Percentiles rank a stretch among this genome's conserved stretches.
These are phyloP conservation scores for Zonitis immaculata DNA, from an alignment of 2,888 invertebrate species.

Conservation along the genomic window DNA sequence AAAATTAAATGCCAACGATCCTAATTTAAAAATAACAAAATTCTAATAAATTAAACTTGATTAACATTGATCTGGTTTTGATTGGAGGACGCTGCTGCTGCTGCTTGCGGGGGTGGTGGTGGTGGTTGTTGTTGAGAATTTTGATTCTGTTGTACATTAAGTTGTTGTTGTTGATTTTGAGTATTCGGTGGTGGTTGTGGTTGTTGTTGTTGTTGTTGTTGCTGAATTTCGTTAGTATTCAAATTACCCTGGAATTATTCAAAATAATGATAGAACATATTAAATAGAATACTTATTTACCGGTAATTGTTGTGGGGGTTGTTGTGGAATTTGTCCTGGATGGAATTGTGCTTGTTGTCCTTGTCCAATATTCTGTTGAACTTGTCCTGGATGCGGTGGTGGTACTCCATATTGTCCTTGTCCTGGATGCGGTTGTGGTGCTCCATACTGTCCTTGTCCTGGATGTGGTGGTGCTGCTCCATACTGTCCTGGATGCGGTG, in stretches of 20 bases:
- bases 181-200: slow-evolving; percentile 49
- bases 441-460: too few species aligned
- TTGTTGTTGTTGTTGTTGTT: slow-evolving; percentile 34
- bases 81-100: not conserved
- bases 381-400: too few species aligned
- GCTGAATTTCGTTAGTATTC: slow-evolving; percentile 32
- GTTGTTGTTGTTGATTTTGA: too few species aligned
- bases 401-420: too few species aligned
- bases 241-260: slow-evolving; percentile 17
- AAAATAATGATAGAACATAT: too few species aligned
- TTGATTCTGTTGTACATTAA: slow-evolving; percentile 44
- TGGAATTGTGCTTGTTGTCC: slow-evolving; percentile 21
- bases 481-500: slow-evolving; percentile 10
- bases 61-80: slow-evolving; percentile 3
- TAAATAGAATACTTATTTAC: too few species aligned
- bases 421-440: too few species aligned
- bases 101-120: not conserved
- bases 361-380: slow-evolving; percentile 10
- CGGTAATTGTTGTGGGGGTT: slow-evolving; percentile 27
- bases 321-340: slow-evolving; percentile 28
- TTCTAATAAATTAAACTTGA: slow-evolving; percentile 9
- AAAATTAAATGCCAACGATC: slow-evolving; percentile 9
- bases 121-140: slow-evolving; percentile 7
- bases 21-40: not conserved
- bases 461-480: slow-evolving; percentile 22